Base-by-base conservation (phyloP, 2,797 vertebrate species). In the Hyperoplus immaculatus region DNA sequence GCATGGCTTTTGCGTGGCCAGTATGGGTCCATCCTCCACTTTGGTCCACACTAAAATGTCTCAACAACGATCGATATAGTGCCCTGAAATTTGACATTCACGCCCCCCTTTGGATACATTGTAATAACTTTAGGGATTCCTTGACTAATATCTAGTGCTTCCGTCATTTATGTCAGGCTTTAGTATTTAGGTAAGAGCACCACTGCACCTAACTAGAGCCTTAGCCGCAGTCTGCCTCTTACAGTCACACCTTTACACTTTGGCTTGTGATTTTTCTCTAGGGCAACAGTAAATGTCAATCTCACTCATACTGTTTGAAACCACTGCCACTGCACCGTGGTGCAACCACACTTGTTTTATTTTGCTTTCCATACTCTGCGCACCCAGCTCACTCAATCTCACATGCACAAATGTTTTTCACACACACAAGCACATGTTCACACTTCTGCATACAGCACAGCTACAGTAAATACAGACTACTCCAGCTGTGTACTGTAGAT, bases 401-500 rank as follows among this genome's bases (percentile, higher is more conserved):
- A 21, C 21, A 21, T 21, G 21, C 21, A 21, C 21, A 21, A 21
- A 21, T 21, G 21, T 21, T 21, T 21, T 21, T 21, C 21, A 21
- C 21, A 21, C 21, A 21, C 66, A 57, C 15, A 12, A 0, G 16
- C 39, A 38, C 9, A 10, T 45, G 21, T 56, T 43, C 13, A 39
- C 55, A 12, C 50, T 51, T 4, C 0, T 14, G 39, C 49, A 63
- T 38, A 60, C n/a, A 77, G 9, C 1, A 2, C 54, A 72, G 1
- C 65, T 46, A n/a, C 57, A 75, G n/a, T 60, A 1, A 43, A 15
- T 64, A 45, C 8, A 45, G 62, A 72, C 68, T 29, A 76, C 61
- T 60, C 29, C 91, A 90, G 85, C 86, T 91, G 88, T 86, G 80
- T 36, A 5, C 59, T 68, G 61, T 9, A 78, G 77, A 82, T 84